Percentiles rank a stretch among this genome's conserved stretches.
phyloP scores from a whole-genome alignment of 2,888 invertebrate genomes.

The Orchesellides sinensis region DNA sequence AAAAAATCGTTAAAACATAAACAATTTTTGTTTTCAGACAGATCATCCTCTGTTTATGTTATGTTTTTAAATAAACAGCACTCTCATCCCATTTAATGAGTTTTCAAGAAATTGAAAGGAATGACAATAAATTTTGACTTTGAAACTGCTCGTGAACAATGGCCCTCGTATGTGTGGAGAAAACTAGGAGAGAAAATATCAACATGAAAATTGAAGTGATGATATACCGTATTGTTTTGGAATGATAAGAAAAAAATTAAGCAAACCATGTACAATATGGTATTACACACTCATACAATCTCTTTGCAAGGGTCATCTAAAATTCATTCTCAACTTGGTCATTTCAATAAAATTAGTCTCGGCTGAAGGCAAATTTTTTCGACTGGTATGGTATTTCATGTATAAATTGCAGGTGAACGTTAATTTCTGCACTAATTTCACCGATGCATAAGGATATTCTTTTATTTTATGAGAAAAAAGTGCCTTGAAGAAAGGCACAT shows the following conservation, averaged over 20 bases:
- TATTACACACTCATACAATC: too few species aligned
- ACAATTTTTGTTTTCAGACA: background rate
- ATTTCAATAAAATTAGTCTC: constrained; percentile 46
- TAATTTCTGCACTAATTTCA: constrained; percentile 56
- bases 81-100: constrained; percentile 12
- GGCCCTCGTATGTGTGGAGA: too few species aligned
- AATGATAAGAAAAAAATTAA: background rate
- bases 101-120: constrained; percentile 42
- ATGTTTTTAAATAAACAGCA: constrained; percentile 16
- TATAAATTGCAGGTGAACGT: constrained; percentile 16
- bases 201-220: too few species aligned
- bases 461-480: background rate
- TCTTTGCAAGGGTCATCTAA: background rate
- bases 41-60: constrained; percentile 11
- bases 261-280: background rate
- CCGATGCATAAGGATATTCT: background rate
- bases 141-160: background rate
- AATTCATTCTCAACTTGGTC: background rate
- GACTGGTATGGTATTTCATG: constrained; percentile 4
- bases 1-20: background rate
- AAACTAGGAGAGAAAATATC: too few species aligned
- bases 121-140: constrained; percentile 41
- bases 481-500: background rate
- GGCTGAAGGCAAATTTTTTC: constrained; percentile 29
- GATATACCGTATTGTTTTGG: too few species aligned